These are phyloP conservation scores for Zaprionus africanus DNA, from an alignment of 1,140 invertebrate genomes.

Conservation along the genomic window DNA sequence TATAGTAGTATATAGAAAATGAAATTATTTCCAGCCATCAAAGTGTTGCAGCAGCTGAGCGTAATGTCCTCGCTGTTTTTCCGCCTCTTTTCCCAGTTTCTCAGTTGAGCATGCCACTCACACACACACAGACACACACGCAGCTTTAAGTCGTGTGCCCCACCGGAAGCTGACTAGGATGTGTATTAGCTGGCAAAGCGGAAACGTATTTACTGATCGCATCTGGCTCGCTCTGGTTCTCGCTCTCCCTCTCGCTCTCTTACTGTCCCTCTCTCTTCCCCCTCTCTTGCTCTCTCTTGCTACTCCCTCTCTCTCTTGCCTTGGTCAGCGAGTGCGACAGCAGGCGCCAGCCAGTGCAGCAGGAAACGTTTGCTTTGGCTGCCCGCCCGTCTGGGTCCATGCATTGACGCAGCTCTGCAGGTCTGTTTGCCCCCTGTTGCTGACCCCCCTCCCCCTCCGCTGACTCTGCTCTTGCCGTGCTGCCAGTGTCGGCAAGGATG, in stretches of 20 bases:
- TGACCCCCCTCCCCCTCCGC: neutral
- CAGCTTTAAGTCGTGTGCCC: constrained; percentile 36
- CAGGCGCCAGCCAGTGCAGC: constrained; percentile 42
- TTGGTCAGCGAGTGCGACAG: constrained; percentile 15
- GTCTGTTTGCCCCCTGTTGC: constrained; percentile 16
- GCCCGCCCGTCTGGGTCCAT: constrained; percentile 50
- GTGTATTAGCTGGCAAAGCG: constrained; percentile 69
- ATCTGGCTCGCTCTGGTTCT: constrained; percentile 37
- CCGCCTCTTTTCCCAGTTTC: constrained; percentile 31
- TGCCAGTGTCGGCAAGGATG: constrained; percentile 38
- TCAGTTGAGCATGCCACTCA: constrained; percentile 35
- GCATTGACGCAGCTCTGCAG: constrained; percentile 39
- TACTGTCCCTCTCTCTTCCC: neutral
- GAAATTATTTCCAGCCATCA: constrained; percentile 79
- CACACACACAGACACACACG: no score
- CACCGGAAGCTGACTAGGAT: constrained; percentile 66
- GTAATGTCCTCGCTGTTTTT: constrained; percentile 59
- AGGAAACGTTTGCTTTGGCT: constrained; percentile 47
- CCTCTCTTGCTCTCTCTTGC: neutral
- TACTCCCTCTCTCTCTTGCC: constrained; percentile 1
- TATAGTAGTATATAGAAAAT: constrained; percentile 61
- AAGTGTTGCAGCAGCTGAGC: constrained; percentile 80
- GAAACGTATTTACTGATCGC: constrained; percentile 81
- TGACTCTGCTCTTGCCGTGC: neutral
- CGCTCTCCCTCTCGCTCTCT: neutral